These are phyloP conservation scores for Thyatira batis DNA, from an alignment of 2,888 invertebrate genomes.

Conservation along the genomic window DNA sequence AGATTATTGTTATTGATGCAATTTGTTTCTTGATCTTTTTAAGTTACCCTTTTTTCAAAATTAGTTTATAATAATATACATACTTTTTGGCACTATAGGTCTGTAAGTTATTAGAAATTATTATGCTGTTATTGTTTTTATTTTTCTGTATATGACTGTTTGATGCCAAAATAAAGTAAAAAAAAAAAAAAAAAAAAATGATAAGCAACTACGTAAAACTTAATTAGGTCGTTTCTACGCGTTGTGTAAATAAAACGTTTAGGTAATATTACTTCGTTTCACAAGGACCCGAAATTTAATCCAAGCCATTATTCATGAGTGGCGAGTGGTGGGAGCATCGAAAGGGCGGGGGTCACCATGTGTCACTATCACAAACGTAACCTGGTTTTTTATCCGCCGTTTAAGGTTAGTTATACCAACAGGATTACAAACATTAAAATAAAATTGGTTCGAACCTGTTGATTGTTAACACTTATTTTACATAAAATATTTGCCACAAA, in stretches of 20 bases:
- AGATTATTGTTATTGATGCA: no score
- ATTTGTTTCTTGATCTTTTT: no score
- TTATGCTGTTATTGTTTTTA: no score
- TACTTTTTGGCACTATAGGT: no score
- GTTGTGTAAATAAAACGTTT: conserved; percentile 19
- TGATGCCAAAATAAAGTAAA: no score
- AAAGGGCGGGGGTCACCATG: conserved; percentile 35
- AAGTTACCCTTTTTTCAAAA: no score
- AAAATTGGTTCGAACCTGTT: no score
- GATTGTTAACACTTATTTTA: no score
- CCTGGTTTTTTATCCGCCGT: conserved; percentile 39
- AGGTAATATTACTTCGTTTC: conserved; percentile 29
- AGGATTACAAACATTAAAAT: conserved; percentile 5
- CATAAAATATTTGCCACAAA: no score
- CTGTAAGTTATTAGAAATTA: no score
- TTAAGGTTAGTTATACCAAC: not conserved
- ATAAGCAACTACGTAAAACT: not conserved
- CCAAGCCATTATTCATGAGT: conserved; percentile 44
- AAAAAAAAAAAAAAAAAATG: not conserved
- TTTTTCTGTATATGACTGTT: no score
- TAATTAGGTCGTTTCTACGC: conserved; percentile 25
- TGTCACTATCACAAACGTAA: conserved; percentile 44
- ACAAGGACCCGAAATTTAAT: conserved; percentile 45
- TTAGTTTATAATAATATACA: no score
- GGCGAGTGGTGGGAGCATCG: conserved; percentile 24